Evolutionary conservation across 2,888 invertebrate species (phyloP).

Genomic region (Xylota segnis): DNA sequence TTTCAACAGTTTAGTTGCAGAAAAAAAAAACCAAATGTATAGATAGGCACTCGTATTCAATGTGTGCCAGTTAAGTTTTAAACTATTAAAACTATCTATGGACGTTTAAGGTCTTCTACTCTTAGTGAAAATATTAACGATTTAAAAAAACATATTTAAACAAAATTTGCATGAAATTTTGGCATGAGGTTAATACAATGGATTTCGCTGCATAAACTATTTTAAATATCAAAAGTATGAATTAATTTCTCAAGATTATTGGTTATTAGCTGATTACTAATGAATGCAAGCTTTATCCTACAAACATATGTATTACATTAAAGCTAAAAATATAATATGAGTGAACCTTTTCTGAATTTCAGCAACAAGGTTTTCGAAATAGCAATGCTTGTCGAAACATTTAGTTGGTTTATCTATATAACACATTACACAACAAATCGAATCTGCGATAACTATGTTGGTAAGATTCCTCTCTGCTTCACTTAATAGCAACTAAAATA

Average conservation of each 20-base stretch:
- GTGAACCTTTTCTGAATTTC: no score
- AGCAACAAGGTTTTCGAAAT: no score
- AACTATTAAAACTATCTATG: background rate
- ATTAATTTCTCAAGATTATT: background rate
- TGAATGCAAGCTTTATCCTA: no score
- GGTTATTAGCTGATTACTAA: no score
- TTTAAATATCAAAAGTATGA: background rate
- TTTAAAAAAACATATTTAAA: background rate
- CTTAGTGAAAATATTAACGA: background rate
- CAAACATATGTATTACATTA: no score
- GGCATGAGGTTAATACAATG: background rate
- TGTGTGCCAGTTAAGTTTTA: background rate
- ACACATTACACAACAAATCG: no score
- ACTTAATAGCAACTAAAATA: no score
- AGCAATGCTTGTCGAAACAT: no score
- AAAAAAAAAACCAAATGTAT: background rate
- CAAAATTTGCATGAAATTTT: conserved; percentile 7
- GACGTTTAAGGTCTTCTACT: conserved; percentile 9
- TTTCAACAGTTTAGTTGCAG: background rate
- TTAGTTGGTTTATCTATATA: no score
- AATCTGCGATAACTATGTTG: no score
- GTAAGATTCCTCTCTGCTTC: no score
- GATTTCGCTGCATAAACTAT: background rate
- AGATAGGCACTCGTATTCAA: background rate
- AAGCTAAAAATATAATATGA: no score